A percentile compares a stretch with the other conserved stretches of the same genome.
These are phyloP conservation scores for Falco punctatus DNA, from an alignment of 2,113 vertebrate species.

Conservation along the genomic window DNA sequence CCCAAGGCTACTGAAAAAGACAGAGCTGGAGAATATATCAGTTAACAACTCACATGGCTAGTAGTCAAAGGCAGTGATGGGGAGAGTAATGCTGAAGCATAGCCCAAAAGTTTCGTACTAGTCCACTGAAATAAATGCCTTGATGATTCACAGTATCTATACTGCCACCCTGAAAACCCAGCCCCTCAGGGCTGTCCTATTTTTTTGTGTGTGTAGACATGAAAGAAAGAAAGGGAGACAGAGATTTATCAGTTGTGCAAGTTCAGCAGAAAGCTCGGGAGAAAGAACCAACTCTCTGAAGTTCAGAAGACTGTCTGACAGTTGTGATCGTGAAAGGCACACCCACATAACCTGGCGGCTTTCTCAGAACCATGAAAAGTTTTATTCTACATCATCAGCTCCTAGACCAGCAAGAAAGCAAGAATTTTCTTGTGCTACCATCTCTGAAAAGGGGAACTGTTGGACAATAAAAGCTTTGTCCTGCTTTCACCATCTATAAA, in stretches of 20 bases:
- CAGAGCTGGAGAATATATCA: neutral
- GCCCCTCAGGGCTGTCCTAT: neutral
- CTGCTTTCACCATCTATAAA: neutral
- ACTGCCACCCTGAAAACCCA: neutral
- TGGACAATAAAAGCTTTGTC: neutral
- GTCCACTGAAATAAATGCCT: neutral
- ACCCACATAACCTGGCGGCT: neutral
- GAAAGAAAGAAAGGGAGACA: neutral
- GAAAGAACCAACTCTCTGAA: neutral
- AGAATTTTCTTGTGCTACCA: neutral
- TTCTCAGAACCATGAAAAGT: neutral
- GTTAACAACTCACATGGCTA: neutral
- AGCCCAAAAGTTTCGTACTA: neutral
- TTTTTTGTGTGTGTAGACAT: neutral
- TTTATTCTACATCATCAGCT: neutral
- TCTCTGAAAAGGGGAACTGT: neutral
- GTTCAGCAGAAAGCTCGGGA: neutral
- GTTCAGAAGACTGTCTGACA: neutral
- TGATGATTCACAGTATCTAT: neutral
- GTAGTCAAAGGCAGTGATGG: neutral
- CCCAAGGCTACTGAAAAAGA: neutral
- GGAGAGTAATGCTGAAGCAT: fast-evolving
- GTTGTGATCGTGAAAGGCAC: neutral
- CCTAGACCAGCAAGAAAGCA: neutral
- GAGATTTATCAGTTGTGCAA: neutral